A percentile compares a stretch with the other conserved stretches of the same genome.
Evolutionary conservation across 2,888 invertebrate species (phyloP).

Genomic region (Lasioglossum oenotherae): DNA sequence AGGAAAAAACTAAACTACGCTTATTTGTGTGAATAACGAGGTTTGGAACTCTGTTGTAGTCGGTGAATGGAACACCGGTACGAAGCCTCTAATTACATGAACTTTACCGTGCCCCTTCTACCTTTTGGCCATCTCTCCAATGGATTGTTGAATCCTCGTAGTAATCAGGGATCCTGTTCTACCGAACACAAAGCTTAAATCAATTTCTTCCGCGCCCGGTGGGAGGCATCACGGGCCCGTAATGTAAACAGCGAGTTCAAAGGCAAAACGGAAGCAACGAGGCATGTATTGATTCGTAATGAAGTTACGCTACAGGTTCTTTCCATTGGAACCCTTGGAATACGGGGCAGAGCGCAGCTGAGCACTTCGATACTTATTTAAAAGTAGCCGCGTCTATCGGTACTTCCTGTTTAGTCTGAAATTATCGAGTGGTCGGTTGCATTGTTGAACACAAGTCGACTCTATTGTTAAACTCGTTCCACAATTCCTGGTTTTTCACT

Average conservation of each 20-base stretch:
- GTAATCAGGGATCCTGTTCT: conserved; percentile 1
- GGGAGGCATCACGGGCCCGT: neutral
- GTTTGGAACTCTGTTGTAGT: neutral
- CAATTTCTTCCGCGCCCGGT: neutral
- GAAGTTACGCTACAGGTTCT: conserved; percentile 8
- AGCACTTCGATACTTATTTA: neutral
- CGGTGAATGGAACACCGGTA: neutral
- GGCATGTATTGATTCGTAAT: neutral
- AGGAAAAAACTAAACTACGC: neutral
- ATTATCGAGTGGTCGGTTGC: neutral
- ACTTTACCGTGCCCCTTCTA: neutral
- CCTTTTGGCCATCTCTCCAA: neutral
- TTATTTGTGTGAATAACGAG: neutral
- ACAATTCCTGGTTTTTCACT: too few relatives aligned
- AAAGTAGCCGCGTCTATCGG: neutral
- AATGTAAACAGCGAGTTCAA: neutral
- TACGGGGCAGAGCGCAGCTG: neutral
- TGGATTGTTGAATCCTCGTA: neutral
- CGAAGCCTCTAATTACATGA: neutral
- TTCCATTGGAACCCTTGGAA: neutral
- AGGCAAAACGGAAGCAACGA: neutral
- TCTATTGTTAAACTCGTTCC: neutral
- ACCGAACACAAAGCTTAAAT: neutral
- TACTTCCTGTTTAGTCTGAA: neutral
- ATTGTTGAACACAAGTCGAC: neutral